These are phyloP conservation scores for Fabriciana adippe DNA, from an alignment of 2,888 invertebrate genomes.

Conservation along the genomic window DNA sequence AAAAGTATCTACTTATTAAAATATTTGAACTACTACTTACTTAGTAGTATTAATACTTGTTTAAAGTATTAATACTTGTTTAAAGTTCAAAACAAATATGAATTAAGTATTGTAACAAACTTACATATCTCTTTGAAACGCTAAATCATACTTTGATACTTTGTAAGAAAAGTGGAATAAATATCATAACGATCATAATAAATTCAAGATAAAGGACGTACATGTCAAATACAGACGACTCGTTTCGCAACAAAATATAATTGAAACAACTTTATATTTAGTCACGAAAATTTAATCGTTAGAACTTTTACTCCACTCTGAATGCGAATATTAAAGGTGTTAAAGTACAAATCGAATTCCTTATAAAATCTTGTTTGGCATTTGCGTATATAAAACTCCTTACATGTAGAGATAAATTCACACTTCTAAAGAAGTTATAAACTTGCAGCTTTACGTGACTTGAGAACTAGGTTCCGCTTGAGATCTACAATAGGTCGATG, in stretches of 20 bases:
- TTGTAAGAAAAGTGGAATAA: no score
- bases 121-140: no score
- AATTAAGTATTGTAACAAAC: no score
- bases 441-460: slow-evolving; percentile 6
- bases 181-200: neutral
- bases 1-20: no score
- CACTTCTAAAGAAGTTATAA: neutral
- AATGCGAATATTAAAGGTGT: slow-evolving; percentile 13
- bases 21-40: no score
- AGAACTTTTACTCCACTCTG: neutral
- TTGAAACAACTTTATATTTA: slow-evolving; percentile 9
- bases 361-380: neutral
- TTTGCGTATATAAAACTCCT: neutral
- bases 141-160: no score
- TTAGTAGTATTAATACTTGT: no score
- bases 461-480: neutral
- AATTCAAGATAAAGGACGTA: neutral
- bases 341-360: slow-evolving; percentile 7
- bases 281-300: neutral
- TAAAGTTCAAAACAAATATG: no score
- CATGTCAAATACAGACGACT: neutral
- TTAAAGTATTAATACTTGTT: no score
- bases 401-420: slow-evolving; percentile 5
- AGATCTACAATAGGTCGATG: no score
- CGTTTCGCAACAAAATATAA: slow-evolving; percentile 3